phyloP scores from a whole-genome alignment of 2,113 vertebrate species.

The Oceanites oceanicus region DNA sequence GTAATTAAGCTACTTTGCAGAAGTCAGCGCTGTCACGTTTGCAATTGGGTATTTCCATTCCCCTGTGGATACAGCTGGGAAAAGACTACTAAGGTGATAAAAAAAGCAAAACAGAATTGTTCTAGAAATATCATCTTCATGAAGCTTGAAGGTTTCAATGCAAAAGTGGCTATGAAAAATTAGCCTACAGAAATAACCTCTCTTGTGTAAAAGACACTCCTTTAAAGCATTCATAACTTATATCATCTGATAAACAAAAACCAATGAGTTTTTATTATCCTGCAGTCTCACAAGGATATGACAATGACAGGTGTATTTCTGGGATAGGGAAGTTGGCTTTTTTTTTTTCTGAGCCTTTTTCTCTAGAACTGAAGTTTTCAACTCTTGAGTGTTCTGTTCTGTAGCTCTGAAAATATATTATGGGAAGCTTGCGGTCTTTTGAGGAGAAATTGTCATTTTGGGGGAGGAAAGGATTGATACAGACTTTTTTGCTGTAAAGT shows the following conservation, averaged over 20 bases:
- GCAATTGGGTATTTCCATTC: constrained; percentile 66
- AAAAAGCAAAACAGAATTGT: constrained; percentile 55
- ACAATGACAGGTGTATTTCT: neutral
- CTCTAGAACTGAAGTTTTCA: neutral
- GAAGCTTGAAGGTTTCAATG: constrained; percentile 6
- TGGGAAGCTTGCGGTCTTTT: neutral
- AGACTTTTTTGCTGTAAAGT: neutral
- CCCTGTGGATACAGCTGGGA: constrained; percentile 67
- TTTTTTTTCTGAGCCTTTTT: neutral
- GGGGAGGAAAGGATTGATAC: neutral
- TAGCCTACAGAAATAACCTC: constrained; percentile 34
- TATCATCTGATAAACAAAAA: constrained; percentile 12
- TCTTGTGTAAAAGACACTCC: constrained; percentile 9
- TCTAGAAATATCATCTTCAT: constrained; percentile 54
- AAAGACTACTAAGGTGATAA: constrained; percentile 71
- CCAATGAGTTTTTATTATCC: neutral
- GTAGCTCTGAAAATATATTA: neutral
- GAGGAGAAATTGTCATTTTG: neutral
- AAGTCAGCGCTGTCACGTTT: constrained; percentile 72
- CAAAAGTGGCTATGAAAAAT: constrained; percentile 46
- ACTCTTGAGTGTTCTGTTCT: neutral
- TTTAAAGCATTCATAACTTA: constrained; percentile 3
- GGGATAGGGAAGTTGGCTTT: neutral
- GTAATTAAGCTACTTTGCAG: constrained; percentile 79
- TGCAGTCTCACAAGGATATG: neutral